Base-by-base conservation (phyloP, 2,113 vertebrate species). In the Pseudopipra pipra region DNA sequence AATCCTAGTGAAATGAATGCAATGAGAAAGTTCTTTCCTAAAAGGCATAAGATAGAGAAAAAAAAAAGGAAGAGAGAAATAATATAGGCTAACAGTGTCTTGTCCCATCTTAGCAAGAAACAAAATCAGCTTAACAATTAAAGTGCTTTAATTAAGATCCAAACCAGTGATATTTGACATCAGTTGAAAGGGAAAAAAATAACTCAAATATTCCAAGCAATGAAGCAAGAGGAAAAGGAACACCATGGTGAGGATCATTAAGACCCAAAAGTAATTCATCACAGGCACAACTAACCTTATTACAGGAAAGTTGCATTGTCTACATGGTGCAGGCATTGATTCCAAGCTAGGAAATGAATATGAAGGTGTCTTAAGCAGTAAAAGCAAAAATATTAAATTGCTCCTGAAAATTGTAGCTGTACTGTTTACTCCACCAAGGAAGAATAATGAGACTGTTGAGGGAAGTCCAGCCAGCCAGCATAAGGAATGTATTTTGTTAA, bases 191-290 rank as follows among this genome's bases (percentile, higher is more conserved):
- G 44, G 23, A 21, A 28, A 47, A 67, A 62, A 79, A 54, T 37
- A 47, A n/a, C 55, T 84, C 30, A 85, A 65, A 89, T 61, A 37
- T 91, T 94, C 66, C 27, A 72, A 55, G 80, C 67, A 72, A 66
- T 72, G 76, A 95, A 95, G 65, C 76, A 87, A 54, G 62, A 94
- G 62, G 70, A 95, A 95, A 93, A 95, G 66, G 84, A 80, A 89
- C 7, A 11, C n/a, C 87, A 66, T 35, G 44, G 66, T 91, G 94
- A 92, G 73, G 89, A 62, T 55, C 74, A 68, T 94, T 95, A 95
- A 82, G 52, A 61, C 22, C 49, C 70, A 44, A 81, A 89, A 89
- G 66, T 72, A 95, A 91, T 97, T 94, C 8, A 89, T 95, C 84
- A 91, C 28, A 75, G 49, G 66, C 49, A 56, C n/a, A 68, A 75